Percentiles rank a stretch among this genome's conserved stretches.
Conservation (phyloP, 2,113 vertebrate genomes). For the Callaeas wilsoni region DNA sequence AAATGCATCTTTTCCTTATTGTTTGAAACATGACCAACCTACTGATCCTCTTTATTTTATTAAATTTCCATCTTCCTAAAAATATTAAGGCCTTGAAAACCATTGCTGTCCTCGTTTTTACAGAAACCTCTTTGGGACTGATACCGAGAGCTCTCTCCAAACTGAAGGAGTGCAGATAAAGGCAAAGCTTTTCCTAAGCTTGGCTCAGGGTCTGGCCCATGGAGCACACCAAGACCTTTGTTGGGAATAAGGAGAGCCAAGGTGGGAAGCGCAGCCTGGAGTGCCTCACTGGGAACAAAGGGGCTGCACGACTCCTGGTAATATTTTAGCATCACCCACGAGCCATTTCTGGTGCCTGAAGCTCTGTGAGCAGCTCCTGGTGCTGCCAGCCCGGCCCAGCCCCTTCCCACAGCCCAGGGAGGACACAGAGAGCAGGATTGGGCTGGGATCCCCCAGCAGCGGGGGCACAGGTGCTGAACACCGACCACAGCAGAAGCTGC, state of each 20-base stretch:
- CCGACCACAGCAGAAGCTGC: not conserved
- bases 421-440: not conserved
- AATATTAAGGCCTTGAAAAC: not conserved
- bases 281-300: not conserved
- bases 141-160: not conserved
- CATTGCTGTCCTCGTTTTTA: not conserved
- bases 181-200: not conserved
- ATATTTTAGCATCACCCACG: fast-evolving
- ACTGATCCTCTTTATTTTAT: not conserved
- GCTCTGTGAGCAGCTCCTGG: not conserved
- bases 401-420: fast-evolving
- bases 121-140: not conserved
- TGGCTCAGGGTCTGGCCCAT: not conserved
- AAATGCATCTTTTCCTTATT: not conserved
- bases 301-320: not conserved
- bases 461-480: not conserved
- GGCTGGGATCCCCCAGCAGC: not conserved
- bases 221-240: not conserved
- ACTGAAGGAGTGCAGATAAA: not conserved
- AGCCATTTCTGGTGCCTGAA: fast-evolving
- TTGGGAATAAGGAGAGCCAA: not conserved
- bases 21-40: not conserved
- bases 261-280: not conserved
- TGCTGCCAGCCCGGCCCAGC: not conserved
- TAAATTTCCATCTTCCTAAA: not conserved